Percentiles rank a stretch among this genome's conserved stretches.
Conservation (phyloP, 2,888 invertebrate genomes). For the Eupithecia exiguata region DNA sequence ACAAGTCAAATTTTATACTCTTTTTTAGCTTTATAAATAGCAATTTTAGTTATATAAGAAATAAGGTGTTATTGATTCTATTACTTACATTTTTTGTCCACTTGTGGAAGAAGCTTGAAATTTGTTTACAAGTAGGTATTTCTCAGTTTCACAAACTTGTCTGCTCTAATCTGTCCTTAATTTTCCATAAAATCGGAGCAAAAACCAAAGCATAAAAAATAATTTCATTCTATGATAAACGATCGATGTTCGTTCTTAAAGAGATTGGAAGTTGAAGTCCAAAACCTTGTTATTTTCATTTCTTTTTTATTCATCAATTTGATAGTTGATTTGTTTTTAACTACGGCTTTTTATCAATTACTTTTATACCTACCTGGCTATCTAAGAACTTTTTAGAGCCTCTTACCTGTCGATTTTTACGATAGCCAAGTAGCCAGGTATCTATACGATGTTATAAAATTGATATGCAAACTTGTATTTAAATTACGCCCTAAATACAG, state of each 20-base stretch:
- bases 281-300: slow-evolving; percentile 2
- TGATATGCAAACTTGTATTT: slow-evolving; percentile 33
- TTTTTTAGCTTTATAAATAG: too few species aligned
- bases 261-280: background rate
- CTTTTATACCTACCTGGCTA: slow-evolving; percentile 16
- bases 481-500: slow-evolving; percentile 38
- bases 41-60: too few species aligned
- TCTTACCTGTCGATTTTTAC: slow-evolving; percentile 21
- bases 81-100: too few species aligned
- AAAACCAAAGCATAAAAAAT: too few species aligned
- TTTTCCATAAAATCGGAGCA: too few species aligned
- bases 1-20: too few species aligned
- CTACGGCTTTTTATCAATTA: slow-evolving; percentile 15
- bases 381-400: background rate
- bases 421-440: slow-evolving; percentile 16
- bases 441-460: slow-evolving; percentile 26
- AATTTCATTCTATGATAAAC: too few species aligned
- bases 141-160: too few species aligned
- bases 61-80: too few species aligned
- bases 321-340: slow-evolving; percentile 16
- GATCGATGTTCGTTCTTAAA: background rate
- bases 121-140: too few species aligned
- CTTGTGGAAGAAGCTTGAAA: too few species aligned
- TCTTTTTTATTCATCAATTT: slow-evolving; percentile 3
- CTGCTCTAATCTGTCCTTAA: too few species aligned